Percentiles rank a stretch among this genome's conserved stretches.
These are phyloP conservation scores for Drosophila murphyi DNA, from an alignment of 1,140 invertebrate species.

Conservation along the genomic window DNA sequence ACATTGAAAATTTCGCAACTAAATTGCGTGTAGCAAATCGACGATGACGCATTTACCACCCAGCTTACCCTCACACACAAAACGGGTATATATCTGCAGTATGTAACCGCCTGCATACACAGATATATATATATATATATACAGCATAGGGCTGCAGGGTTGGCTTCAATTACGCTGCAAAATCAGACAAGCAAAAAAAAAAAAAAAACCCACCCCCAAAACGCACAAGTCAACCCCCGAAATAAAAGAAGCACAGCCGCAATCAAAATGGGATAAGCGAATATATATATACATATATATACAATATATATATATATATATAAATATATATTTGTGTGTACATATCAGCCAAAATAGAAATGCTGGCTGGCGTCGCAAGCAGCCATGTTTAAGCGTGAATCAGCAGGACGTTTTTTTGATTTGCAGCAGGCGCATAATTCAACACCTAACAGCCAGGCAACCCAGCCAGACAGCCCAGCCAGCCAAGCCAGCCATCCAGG, in stretches of 20 bases:
- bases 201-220: slow-evolving; percentile 65
- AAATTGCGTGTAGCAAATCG: slow-evolving; percentile 74
- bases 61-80: slow-evolving; percentile 7
- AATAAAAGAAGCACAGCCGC: slow-evolving; percentile 61
- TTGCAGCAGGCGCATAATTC: background rate
- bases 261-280: slow-evolving; percentile 71
- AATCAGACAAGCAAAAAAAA: slow-evolving; percentile 23
- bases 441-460: slow-evolving; percentile 40
- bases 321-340: background rate
- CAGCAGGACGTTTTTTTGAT: slow-evolving; percentile 30
- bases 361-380: slow-evolving; percentile 22
- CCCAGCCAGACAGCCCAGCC: background rate
- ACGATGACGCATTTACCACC: slow-evolving; percentile 70
- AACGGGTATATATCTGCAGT: slow-evolving; percentile 20
- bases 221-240: slow-evolving; percentile 71
- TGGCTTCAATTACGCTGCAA: slow-evolving; percentile 62
- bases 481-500: slow-evolving; percentile 16
- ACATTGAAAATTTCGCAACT: slow-evolving; percentile 79
- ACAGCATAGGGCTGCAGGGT: slow-evolving; percentile 53
- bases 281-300: slow-evolving; percentile 14
- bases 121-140: slow-evolving; percentile 7
- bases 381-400: slow-evolving; percentile 56
- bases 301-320: background rate
- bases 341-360: slow-evolving; percentile 42
- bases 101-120: slow-evolving; percentile 3